Conservation (phyloP, 2,888 invertebrate species). For the Andrena marginata region DNA sequence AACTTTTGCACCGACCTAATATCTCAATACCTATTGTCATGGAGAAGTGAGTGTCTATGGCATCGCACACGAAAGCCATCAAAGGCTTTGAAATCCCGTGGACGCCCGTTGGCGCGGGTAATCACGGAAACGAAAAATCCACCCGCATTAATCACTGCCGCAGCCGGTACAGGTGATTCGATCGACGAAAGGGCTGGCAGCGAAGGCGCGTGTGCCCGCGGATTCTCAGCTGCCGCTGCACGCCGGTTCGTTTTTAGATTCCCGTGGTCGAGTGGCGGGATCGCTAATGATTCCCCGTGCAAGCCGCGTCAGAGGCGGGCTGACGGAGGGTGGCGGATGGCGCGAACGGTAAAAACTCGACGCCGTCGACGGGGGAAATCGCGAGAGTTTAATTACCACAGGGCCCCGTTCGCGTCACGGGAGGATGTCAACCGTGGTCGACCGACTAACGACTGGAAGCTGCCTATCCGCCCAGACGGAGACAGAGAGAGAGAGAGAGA, state of each 20-base stretch:
- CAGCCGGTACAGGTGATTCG: conserved; percentile 59
- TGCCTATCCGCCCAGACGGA: conserved; percentile 46
- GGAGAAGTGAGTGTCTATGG: background rate
- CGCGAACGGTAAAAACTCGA: conserved; percentile 56
- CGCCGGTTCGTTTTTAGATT: conserved; percentile 60
- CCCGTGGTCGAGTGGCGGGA: conserved; percentile 56
- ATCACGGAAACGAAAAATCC: conserved; percentile 17
- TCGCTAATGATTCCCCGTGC: conserved; percentile 66
- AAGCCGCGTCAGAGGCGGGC: conserved; percentile 29
- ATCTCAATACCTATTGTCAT: background rate
- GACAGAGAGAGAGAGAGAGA: background rate
- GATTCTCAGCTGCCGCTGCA: conserved; percentile 54
- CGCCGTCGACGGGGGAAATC: conserved; percentile 58
- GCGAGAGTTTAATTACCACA: conserved; percentile 68
- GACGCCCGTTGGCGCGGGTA: background rate
- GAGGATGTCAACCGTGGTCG: conserved; percentile 48
- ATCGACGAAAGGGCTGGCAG: conserved; percentile 19
- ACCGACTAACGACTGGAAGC: conserved; percentile 66
- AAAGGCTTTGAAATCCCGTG: background rate
- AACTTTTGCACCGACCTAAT: too few relatives aligned
- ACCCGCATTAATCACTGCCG: conserved; percentile 56
- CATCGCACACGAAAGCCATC: background rate
- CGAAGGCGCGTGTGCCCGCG: conserved; percentile 7
- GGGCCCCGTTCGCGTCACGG: conserved; percentile 29
- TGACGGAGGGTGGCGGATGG: conserved; percentile 10